Percentiles rank a stretch among this genome's conserved stretches.
phyloP scores from a whole-genome alignment of 1,140 invertebrate species.

The Ladona fulva region DNA sequence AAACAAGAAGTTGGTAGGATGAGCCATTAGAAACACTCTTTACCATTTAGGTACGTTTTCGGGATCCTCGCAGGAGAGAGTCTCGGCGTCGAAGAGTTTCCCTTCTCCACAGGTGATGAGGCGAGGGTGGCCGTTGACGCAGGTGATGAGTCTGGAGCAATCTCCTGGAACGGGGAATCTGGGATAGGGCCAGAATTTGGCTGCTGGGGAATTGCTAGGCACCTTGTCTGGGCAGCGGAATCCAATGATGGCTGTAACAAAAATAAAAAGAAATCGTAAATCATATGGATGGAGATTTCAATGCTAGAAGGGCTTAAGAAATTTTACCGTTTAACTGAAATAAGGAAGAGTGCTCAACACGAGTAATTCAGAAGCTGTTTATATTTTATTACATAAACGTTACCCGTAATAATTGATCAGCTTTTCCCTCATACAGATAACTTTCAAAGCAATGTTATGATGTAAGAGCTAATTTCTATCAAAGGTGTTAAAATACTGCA shows the following conservation, averaged over 20 bases:
- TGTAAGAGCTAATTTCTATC: too few relatives aligned
- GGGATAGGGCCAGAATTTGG: constrained; percentile 84
- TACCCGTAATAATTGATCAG: too few relatives aligned
- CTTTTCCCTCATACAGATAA: too few relatives aligned
- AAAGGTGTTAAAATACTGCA: too few relatives aligned
- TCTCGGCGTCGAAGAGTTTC: constrained; percentile 73
- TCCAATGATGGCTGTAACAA: constrained; percentile 39
- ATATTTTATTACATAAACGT: too few relatives aligned
- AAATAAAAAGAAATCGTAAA: neutral
- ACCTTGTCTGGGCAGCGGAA: constrained; percentile 60
- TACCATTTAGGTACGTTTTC: constrained; percentile 60
- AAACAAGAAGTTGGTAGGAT: too few relatives aligned
- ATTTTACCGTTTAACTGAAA: too few relatives aligned
- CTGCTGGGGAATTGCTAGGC: constrained; percentile 62
- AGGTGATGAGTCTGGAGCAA: constrained; percentile 74
- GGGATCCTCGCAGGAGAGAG: constrained; percentile 71
- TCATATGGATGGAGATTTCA: too few relatives aligned
- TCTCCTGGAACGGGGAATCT: constrained; percentile 75
- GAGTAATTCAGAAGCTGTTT: too few relatives aligned
- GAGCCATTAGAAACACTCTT: neutral
- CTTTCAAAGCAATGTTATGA: too few relatives aligned
- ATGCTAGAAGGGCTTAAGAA: too few relatives aligned
- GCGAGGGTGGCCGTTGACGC: constrained; percentile 75
- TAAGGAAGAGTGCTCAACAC: too few relatives aligned
- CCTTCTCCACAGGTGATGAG: constrained; percentile 77